Evolutionary conservation across 1,140 invertebrate genomes (phyloP).

Genomic region (Rhopalosiphum padi): DNA sequence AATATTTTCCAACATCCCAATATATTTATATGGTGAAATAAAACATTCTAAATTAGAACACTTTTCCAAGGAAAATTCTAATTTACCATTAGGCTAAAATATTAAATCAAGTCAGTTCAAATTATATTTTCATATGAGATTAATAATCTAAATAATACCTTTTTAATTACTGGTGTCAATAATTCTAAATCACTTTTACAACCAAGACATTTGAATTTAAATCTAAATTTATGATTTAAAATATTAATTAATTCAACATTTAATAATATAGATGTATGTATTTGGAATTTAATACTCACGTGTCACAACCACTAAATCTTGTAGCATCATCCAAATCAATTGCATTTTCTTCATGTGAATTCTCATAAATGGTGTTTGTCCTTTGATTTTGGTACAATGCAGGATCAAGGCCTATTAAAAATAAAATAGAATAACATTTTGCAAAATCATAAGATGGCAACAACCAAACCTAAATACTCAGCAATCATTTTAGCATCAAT

Average conservation of each 20-base stretch:
- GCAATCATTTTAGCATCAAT: slow-evolving; percentile 90
- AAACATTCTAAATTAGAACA: slow-evolving; percentile 75
- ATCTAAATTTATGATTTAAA: slow-evolving; percentile 59
- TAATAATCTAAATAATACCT: slow-evolving; percentile 59
- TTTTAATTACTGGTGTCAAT: slow-evolving; percentile 63
- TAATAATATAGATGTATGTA: not conserved
- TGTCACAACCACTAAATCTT: slow-evolving; percentile 78
- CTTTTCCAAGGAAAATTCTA: slow-evolving; percentile 67
- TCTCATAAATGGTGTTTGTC: slow-evolving; percentile 63
- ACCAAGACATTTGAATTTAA: slow-evolving; percentile 64
- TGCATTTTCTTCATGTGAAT: slow-evolving; percentile 66
- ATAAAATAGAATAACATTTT: not conserved
- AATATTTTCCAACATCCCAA: slow-evolving; percentile 60
- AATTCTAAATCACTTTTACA: slow-evolving; percentile 65
- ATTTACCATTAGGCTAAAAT: slow-evolving; percentile 58
- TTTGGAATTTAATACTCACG: slow-evolving; percentile 58
- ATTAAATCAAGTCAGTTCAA: slow-evolving; percentile 43
- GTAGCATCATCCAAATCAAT: slow-evolving; percentile 70
- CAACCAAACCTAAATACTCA: slow-evolving; percentile 77
- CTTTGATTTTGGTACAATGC: slow-evolving; percentile 64
- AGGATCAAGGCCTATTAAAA: slow-evolving; percentile 65
- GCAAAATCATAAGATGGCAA: not conserved
- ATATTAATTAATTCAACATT: slow-evolving; percentile 40
- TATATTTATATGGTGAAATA: slow-evolving; percentile 70
- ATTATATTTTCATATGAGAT: not conserved